Conservation (phyloP, 2,113 vertebrate genomes). For the Ailurus styani region DNA sequence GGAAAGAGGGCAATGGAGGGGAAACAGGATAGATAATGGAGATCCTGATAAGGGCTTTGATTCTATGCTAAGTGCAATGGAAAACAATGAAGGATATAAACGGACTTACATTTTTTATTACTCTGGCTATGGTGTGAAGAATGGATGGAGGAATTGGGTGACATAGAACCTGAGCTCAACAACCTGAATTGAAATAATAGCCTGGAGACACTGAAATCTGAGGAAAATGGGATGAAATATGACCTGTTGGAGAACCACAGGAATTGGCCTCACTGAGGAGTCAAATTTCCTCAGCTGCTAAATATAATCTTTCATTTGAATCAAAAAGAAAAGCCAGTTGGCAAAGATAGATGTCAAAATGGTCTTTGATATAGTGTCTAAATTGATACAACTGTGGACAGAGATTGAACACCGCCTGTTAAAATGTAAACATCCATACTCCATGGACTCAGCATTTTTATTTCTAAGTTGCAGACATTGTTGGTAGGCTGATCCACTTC, state of each 20-base stretch:
- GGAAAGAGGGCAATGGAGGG: background rate
- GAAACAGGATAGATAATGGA: background rate
- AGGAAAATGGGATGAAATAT: background rate
- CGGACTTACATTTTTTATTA: background rate
- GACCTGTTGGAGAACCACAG: background rate
- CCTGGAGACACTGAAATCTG: background rate
- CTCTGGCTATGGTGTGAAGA: background rate
- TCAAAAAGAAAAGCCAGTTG: slow-evolving; percentile 25
- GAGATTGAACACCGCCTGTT: background rate
- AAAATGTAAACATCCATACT: background rate
- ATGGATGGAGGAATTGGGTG: background rate
- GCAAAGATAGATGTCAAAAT: background rate
- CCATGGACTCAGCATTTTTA: background rate
- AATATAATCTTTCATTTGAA: background rate
- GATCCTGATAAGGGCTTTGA: background rate
- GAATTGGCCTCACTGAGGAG: background rate
- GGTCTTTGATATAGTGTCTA: background rate
- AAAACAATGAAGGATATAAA: background rate
- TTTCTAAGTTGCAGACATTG: background rate
- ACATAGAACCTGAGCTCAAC: background rate
- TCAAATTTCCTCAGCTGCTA: background rate
- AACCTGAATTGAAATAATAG: background rate
- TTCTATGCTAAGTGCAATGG: background rate
- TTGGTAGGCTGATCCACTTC: background rate
- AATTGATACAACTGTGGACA: background rate